Base-by-base conservation (phyloP, 2,113 vertebrate genomes). In the Anoplopoma fimbria region DNA sequence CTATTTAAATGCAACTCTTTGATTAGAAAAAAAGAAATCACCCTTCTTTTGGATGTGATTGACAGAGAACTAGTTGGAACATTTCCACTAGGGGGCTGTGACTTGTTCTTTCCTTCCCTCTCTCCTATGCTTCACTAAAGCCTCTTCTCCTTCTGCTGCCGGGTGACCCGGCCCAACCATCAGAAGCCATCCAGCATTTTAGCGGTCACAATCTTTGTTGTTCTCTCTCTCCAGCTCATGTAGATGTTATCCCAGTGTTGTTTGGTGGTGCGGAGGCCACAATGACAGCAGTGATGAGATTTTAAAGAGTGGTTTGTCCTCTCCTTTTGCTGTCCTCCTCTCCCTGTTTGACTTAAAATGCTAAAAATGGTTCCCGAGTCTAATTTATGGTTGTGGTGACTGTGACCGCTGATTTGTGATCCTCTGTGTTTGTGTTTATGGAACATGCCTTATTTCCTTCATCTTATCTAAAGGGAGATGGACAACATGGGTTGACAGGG, bases 381-480 rank as follows among this genome's bases (percentile, higher is more conserved):
- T 94, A 94, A 95, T 95, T 95, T 95, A 95, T 92, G 94, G 92
- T 85, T 92, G 82, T 42, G 84, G 75, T 88, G 86, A 85, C 92
- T 72, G 70, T 69, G 86, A 80, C 90, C 81, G 40, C 88, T 94
- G 95, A 95, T 95, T 95, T 95, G 91, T 90, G 87, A 93, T 92
- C 82, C 76, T 65, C 53, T 75, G 33, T 95, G 94, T 95, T 94
- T 95, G 91, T 95, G 94, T 96, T 95, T 94, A 92, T 91, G 92
- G 93, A 94, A 90, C 92, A 84, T 81, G 79, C 58, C 75, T 90
- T 90, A 77, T 90, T 92, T 89, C 86, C 82, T 81, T 79, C 91
- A 92, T 95, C 92, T 94, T 94, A 95, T 96, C 95, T 93, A 79
- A 78, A 38, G 62, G 73, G 86, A 89, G 92, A 95, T 93, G 89